Evolutionary conservation across 2,797 vertebrate genomes (phyloP), one percentile per base, ranked within the genome.

Genomic region (Sylvilagus floridanus): DNA sequence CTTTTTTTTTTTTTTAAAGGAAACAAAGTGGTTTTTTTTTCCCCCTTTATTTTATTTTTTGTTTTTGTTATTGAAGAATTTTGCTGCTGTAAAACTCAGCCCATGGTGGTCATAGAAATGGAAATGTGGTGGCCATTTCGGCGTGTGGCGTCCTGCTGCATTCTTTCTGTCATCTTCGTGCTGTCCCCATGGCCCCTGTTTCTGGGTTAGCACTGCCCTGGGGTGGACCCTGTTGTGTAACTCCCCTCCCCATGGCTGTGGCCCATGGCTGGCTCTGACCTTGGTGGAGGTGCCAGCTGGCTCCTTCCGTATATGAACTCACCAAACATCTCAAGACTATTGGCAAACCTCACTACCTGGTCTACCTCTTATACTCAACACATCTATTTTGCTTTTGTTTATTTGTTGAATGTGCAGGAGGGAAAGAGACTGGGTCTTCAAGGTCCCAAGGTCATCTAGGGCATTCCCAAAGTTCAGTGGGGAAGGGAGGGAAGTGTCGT

Each of bases 1-100:
- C 71, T 90, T 90, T 65, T 84, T 95, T 90, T 65, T 84, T 95
- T 90, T 65, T 84, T 95, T 92, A 85, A 94, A 96, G 82, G 69
- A 94, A 92, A 91, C 88, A 86, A 86, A 94, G 90, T 86, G 50
- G 12, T 69, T 93, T 94, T 65, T 52, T 52, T 47, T 47, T 0
- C 3, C 54, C 54, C 32, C 65, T 89, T 83, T 13, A 30, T 69
- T 84, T 72, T 9, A 42, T 72, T 83, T 69, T 79, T 57, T 50
- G 1, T 84, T 47, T 65, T 57, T 47, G 73, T 85, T 35, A 57
- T 83, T 68, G 88, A 88, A 93, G 85, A 90, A 83, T 85, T 83
- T 92, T n/a, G 37, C 85, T 84, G 28, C 69, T 86, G 92, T 88
- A 94, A 96, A 87, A 62, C 37, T 79, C 37, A 86, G 82, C 54